Percentiles rank a stretch among this genome's conserved stretches.
Evolutionary conservation across 1,140 invertebrate genomes (phyloP).

Genomic region (Elysia chlorotica): DNA sequence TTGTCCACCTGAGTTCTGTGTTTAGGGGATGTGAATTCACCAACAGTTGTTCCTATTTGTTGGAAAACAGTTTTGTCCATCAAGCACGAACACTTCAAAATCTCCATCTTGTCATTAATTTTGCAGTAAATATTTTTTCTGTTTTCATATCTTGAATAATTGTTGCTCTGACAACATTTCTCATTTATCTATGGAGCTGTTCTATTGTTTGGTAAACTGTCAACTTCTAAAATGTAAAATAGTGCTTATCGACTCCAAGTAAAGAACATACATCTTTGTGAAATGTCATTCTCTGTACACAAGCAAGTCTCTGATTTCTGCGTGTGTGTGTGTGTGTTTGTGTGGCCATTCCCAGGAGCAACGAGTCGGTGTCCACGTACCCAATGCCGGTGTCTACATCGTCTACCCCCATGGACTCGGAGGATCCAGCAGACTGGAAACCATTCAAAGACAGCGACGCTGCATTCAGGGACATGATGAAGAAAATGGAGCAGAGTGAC

Average conservation of each 20-base stretch:
- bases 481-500: constrained; percentile 74
- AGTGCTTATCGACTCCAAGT: not conserved
- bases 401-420: constrained; percentile 37
- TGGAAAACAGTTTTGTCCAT: not conserved
- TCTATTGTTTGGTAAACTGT: not conserved
- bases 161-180: too few relatives aligned
- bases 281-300: not conserved
- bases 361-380: constrained; percentile 42
- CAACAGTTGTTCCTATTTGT: too few relatives aligned
- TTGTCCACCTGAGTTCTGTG: too few relatives aligned
- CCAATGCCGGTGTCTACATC: constrained; percentile 41
- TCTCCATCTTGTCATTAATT: too few relatives aligned
- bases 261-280: not conserved
- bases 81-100: not conserved
- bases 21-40: too few relatives aligned
- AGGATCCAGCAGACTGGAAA: constrained; percentile 55
- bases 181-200: too few relatives aligned
- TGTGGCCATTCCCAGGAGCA: constrained; percentile 37
- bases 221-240: too few relatives aligned
- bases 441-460: constrained; percentile 70
- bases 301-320: not conserved
- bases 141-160: too few relatives aligned
- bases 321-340: not conserved
- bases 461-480: constrained; percentile 69
- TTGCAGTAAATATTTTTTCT: too few relatives aligned